A percentile compares a stretch with the other conserved stretches of the same genome.
Conservation (phyloP, 2,797 vertebrate genomes). For the Ptychadena robeensis region DNA sequence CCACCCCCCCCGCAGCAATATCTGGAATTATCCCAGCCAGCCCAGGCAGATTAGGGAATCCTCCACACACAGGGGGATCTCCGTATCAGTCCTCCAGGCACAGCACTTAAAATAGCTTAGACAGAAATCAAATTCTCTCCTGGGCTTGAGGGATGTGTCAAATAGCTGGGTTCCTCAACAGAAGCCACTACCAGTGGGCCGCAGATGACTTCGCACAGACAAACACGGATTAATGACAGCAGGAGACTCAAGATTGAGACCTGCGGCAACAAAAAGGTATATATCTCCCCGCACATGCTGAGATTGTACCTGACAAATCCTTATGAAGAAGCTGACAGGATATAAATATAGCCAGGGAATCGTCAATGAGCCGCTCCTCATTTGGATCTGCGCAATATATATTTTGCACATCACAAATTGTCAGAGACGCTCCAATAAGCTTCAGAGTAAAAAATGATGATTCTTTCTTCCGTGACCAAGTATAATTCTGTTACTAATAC, state of each 20-base stretch:
- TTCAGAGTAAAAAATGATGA: background rate
- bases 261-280: conserved; percentile 13
- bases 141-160: conserved; percentile 30
- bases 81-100: background rate
- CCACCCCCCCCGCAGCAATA: background rate
- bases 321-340: conserved; percentile 1
- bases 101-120: conserved; percentile 37
- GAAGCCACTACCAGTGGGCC: background rate
- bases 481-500: background rate
- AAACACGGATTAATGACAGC: conserved; percentile 37
- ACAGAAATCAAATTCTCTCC: conserved; percentile 29
- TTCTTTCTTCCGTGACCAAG: background rate
- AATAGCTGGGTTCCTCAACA: background rate
- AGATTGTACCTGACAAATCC: conserved; percentile 21
- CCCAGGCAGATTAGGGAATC: conserved; percentile 20
- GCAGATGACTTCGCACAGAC: background rate
- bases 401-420: background rate
- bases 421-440: background rate
- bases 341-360: conserved; percentile 24
- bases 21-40: background rate
- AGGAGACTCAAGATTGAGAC: background rate
- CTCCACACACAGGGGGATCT: background rate
- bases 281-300: background rate
- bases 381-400: background rate
- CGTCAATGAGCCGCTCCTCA: conserved; percentile 4